phyloP scores from a whole-genome alignment of 2,797 vertebrate species.

The Argentina silus region DNA sequence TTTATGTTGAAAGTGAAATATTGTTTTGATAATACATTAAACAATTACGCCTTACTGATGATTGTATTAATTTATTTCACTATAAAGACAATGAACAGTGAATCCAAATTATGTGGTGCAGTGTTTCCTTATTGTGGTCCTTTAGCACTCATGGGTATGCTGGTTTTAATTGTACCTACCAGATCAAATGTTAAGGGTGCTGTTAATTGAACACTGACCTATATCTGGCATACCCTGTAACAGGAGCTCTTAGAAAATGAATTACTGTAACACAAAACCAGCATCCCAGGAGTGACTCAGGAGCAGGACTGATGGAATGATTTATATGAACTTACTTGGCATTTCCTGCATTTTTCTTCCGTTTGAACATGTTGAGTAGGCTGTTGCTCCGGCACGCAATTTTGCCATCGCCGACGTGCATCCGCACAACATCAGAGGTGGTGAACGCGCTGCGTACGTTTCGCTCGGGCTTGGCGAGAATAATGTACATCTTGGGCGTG shows the following conservation, averaged over 20 bases:
- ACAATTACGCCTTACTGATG: neutral
- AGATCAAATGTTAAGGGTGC: conserved; percentile 56
- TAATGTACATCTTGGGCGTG: conserved; percentile 98
- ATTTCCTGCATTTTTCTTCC: conserved; percentile 92
- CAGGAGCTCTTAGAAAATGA: conserved; percentile 67
- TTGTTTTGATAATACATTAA: neutral
- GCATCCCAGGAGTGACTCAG: conserved; percentile 72
- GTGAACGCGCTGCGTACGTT: conserved; percentile 98
- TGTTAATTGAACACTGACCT: conserved; percentile 73
- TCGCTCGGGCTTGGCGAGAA: conserved; percentile 94
- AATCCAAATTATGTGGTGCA: conserved; percentile 8
- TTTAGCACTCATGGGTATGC: conserved; percentile 69
- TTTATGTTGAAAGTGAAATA: neutral
- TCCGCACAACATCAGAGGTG: conserved; percentile 95
- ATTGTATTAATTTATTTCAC: neutral
- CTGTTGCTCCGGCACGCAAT: conserved; percentile 93
- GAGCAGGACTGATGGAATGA: conserved; percentile 51
- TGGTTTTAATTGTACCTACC: conserved; percentile 68
- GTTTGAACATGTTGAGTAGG: conserved; percentile 96
- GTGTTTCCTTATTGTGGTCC: conserved; percentile 53
- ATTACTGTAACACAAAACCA: conserved; percentile 55
- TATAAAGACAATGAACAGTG: conserved; percentile 9
- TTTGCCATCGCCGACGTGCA: conserved; percentile 97
- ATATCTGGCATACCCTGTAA: conserved; percentile 68
- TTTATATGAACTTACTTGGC: conserved; percentile 88